Percentiles rank a stretch among this genome's conserved stretches.
phyloP scores from a whole-genome alignment of 2,797 vertebrate genomes.

The Carapus acus region DNA sequence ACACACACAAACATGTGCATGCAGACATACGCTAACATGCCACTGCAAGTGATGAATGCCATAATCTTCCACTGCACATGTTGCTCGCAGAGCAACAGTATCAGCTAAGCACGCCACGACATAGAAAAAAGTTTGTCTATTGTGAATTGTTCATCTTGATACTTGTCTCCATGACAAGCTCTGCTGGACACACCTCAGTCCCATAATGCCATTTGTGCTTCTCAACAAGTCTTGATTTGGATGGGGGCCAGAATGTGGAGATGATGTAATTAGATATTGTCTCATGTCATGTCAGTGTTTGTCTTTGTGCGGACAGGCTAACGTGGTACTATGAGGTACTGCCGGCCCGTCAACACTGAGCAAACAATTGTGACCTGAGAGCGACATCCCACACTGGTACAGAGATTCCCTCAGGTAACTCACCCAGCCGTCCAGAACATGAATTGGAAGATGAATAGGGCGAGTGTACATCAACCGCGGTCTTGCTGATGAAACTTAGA shows the following conservation, averaged over 20 bases:
- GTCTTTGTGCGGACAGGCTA: conserved; percentile 24
- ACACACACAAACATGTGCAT: conserved; percentile 33
- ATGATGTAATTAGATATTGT: conserved; percentile 48
- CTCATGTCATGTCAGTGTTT: conserved; percentile 6
- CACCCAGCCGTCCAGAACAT: neutral
- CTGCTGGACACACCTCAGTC: conserved; percentile 7
- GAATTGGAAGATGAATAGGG: too few species aligned
- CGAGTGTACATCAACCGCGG: neutral
- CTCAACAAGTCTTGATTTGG: conserved; percentile 24
- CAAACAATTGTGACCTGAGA: conserved; percentile 9
- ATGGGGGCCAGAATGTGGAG: conserved; percentile 29
- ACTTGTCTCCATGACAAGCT: too few species aligned
- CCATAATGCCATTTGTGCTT: conserved; percentile 46
- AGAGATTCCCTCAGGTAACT: conserved; percentile 1
- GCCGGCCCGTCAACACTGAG: conserved; percentile 24
- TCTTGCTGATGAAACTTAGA: too few species aligned
- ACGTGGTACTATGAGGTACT: conserved; percentile 28
- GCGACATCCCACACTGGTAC: conserved; percentile 36
- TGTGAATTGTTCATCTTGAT: too few species aligned
- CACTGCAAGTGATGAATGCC: conserved; percentile 36
- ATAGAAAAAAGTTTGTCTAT: too few species aligned
- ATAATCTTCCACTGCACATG: conserved; percentile 6
- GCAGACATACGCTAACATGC: conserved; percentile 17
- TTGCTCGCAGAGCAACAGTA: conserved; percentile 15
- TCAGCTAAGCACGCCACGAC: too few species aligned